These are phyloP conservation scores for Mythimna ferrago DNA, from an alignment of 2,888 invertebrate species.

Conservation along the genomic window DNA sequence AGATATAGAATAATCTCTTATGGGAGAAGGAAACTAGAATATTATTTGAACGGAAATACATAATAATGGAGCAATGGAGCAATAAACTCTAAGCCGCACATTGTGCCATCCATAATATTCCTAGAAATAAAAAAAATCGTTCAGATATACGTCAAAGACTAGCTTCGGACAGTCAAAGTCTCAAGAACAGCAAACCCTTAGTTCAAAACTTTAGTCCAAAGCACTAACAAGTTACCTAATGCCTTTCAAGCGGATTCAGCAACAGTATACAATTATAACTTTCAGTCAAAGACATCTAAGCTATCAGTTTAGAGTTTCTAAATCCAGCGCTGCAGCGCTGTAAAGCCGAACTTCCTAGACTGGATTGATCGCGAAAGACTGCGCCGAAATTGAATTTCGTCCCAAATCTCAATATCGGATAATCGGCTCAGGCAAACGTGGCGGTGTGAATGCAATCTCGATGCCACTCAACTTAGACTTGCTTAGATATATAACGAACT, in stretches of 20 bases:
- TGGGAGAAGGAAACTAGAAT: not conserved
- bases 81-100: slow-evolving; percentile 4
- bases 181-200: slow-evolving; percentile 30
- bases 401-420: slow-evolving; percentile 81
- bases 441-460: slow-evolving; percentile 76
- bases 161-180: slow-evolving; percentile 30
- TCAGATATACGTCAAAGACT: slow-evolving; percentile 30
- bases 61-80: slow-evolving; percentile 6
- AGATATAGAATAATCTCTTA: not conserved
- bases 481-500: slow-evolving; percentile 27
- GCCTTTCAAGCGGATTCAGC: slow-evolving; percentile 33
- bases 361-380: slow-evolving; percentile 75
- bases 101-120: not conserved
- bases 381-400: slow-evolving; percentile 80
- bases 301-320: slow-evolving; percentile 39
- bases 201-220: slow-evolving; percentile 32
- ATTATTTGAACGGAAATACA: not conserved
- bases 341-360: slow-evolving; percentile 54
- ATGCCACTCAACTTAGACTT: slow-evolving; percentile 65
- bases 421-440: slow-evolving; percentile 79
- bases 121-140: slow-evolving; percentile 13
- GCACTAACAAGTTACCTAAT: slow-evolving; percentile 47
- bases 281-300: slow-evolving; percentile 34
- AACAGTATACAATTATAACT: slow-evolving; percentile 48
- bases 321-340: slow-evolving; percentile 46